These are phyloP conservation scores for Raja brachyura DNA, from an alignment of 2,113 vertebrate genomes.

Conservation along the genomic window DNA sequence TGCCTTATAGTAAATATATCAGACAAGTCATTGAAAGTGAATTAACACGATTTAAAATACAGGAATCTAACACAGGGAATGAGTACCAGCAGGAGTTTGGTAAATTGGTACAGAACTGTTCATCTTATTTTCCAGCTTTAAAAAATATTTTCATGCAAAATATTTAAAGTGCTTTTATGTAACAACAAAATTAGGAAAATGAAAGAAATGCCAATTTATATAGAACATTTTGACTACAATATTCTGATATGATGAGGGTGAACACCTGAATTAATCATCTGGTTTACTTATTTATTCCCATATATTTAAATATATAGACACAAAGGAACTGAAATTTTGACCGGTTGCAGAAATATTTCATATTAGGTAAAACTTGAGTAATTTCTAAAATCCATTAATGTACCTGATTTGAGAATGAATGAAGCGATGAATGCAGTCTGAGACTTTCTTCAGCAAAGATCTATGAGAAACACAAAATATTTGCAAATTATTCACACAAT, in stretches of 20 bases:
- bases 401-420: constrained; percentile 80
- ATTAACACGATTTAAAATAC: constrained; percentile 9
- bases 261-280: background rate
- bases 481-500: background rate
- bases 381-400: constrained; percentile 16
- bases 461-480: constrained; percentile 50
- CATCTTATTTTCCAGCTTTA: background rate
- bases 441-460: constrained; percentile 82
- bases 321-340: background rate
- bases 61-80: background rate
- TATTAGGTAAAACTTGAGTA: background rate
- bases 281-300: background rate
- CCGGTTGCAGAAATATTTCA: background rate
- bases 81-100: background rate
- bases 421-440: constrained; percentile 76
- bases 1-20: background rate
- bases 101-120: background rate
- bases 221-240: background rate
- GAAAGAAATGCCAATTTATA: background rate
- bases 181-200: background rate
- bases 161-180: background rate
- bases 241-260: background rate
- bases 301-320: background rate
- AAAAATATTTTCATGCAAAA: background rate
- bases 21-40: background rate